Evolutionary conservation across 2,113 vertebrate species (phyloP).

Genomic region (Cheilinus undulatus): DNA sequence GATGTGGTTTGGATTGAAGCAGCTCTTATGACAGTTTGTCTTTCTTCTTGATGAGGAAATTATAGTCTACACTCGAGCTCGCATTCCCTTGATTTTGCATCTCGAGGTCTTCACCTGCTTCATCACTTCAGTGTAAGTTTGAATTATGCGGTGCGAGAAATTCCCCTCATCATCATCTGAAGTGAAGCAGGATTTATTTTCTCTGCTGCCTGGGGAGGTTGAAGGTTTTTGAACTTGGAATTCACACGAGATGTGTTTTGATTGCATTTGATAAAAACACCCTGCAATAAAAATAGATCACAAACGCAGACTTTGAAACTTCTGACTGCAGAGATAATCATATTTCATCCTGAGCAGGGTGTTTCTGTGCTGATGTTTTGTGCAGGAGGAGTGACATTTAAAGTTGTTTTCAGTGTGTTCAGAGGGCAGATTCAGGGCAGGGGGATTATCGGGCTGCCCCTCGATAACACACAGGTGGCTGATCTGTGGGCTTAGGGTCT

Average conservation of each 20-base stretch:
- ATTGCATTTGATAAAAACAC: slow-evolving; percentile 60
- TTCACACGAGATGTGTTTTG: slow-evolving; percentile 60
- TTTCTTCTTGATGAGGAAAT: slow-evolving; percentile 76
- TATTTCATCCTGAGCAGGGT: slow-evolving; percentile 16
- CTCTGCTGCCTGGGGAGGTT: slow-evolving; percentile 50
- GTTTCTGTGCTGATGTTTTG: slow-evolving; percentile 18
- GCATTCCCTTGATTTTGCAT: slow-evolving; percentile 71
- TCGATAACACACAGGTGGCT: slow-evolving; percentile 81
- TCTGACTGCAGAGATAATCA: slow-evolving; percentile 36
- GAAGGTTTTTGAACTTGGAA: slow-evolving; percentile 46
- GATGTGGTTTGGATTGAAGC: slow-evolving; percentile 75
- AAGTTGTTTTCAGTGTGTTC: slow-evolving; percentile 31
- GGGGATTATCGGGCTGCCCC: slow-evolving; percentile 65
- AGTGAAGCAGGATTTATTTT: slow-evolving; percentile 62
- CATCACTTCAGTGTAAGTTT: slow-evolving; percentile 13
- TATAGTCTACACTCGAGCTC: slow-evolving; percentile 55
- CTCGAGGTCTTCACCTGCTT: slow-evolving; percentile 72
- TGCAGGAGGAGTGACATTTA: slow-evolving; percentile 15
- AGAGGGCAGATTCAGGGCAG: slow-evolving; percentile 65
- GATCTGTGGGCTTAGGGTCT: slow-evolving; percentile 68
- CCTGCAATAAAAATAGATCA: slow-evolving; percentile 37
- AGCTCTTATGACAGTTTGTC: slow-evolving; percentile 56
- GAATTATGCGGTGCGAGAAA: slow-evolving; percentile 58
- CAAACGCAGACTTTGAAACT: neutral
- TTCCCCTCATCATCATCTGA: slow-evolving; percentile 50